Conservation (phyloP, 1,140 invertebrate genomes). For the Drosophila melanica region DNA sequence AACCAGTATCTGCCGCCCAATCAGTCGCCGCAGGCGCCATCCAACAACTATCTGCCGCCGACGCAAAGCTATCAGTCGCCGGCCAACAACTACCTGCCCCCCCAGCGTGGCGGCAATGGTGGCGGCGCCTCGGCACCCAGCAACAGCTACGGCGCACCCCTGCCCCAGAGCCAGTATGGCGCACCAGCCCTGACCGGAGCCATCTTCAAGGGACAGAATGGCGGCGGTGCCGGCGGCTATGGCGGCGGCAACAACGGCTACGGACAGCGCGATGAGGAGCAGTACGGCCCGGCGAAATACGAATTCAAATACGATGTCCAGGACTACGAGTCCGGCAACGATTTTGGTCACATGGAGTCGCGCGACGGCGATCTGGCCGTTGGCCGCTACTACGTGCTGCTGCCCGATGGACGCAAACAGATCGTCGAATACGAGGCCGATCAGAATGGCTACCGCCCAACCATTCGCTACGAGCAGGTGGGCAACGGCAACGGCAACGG, state of each 20-base stretch:
- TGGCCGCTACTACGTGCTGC: slow-evolving; percentile 89
- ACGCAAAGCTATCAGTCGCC: slow-evolving; percentile 74
- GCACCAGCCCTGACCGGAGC: slow-evolving; percentile 84
- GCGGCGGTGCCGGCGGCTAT: slow-evolving; percentile 52
- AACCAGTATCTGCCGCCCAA: slow-evolving; percentile 86
- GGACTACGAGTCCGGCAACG: slow-evolving; percentile 88
- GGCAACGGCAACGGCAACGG: slow-evolving; percentile 85
- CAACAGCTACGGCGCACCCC: slow-evolving; percentile 84
- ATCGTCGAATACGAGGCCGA: slow-evolving; percentile 92
- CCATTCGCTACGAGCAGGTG: slow-evolving; percentile 89
- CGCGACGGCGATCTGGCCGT: slow-evolving; percentile 88
- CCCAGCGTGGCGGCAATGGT: slow-evolving; percentile 59
- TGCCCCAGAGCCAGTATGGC: slow-evolving; percentile 83
- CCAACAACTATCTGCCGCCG: slow-evolving; percentile 79
- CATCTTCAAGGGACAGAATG: slow-evolving; percentile 83
- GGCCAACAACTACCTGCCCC: slow-evolving; percentile 75
- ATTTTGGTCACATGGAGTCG: slow-evolving; percentile 89
- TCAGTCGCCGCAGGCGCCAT: slow-evolving; percentile 74
- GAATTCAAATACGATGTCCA: slow-evolving; percentile 90
- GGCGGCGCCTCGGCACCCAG: slow-evolving; percentile 72
- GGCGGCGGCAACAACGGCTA: slow-evolving; percentile 65
- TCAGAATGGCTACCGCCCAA: slow-evolving; percentile 90
- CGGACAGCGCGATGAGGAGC: slow-evolving; percentile 83
- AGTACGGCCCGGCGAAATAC: slow-evolving; percentile 88
- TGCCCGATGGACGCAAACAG: slow-evolving; percentile 91